Percentiles rank a stretch among this genome's conserved stretches.
These are phyloP conservation scores for Fabriciana adippe DNA, from an alignment of 2,888 invertebrate genomes.

Conservation along the genomic window DNA sequence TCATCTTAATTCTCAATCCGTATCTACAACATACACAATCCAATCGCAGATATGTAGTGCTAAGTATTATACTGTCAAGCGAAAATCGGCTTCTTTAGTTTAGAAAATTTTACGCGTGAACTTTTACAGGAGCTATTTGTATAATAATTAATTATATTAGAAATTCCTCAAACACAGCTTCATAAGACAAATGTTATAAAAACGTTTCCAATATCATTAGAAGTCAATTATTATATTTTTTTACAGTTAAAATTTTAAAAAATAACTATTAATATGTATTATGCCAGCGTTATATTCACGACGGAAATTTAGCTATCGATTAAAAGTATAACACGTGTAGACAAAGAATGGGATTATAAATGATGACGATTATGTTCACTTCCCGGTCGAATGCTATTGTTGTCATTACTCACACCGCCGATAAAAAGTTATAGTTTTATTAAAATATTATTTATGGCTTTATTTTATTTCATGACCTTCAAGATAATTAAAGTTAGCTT, in stretches of 20 bases:
- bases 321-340: constrained; percentile 27
- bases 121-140: constrained; percentile 27
- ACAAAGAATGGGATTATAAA: too few species aligned
- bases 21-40: constrained; percentile 45
- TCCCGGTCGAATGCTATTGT: too few species aligned
- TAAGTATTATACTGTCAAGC: constrained; percentile 48
- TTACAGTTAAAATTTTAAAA: neutral
- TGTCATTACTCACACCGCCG: too few species aligned
- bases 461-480: too few species aligned
- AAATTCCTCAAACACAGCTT: constrained; percentile 28
- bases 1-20: constrained; percentile 54
- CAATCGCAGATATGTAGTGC: constrained; percentile 70
- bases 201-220: constrained; percentile 1
- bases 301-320: constrained; percentile 34
- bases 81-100: constrained; percentile 49
- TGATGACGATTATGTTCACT: too few species aligned
- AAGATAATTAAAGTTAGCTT: too few species aligned
- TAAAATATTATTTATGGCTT: too few species aligned
- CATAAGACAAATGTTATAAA: neutral
- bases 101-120: constrained; percentile 41
- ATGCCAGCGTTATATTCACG: constrained; percentile 9
- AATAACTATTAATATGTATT: neutral
- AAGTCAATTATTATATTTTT: neutral
- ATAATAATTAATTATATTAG: constrained; percentile 20
- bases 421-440: too few species aligned